These are phyloP conservation scores for Euwallacea similis DNA, from an alignment of 1,140 invertebrate genomes.

Conservation along the genomic window DNA sequence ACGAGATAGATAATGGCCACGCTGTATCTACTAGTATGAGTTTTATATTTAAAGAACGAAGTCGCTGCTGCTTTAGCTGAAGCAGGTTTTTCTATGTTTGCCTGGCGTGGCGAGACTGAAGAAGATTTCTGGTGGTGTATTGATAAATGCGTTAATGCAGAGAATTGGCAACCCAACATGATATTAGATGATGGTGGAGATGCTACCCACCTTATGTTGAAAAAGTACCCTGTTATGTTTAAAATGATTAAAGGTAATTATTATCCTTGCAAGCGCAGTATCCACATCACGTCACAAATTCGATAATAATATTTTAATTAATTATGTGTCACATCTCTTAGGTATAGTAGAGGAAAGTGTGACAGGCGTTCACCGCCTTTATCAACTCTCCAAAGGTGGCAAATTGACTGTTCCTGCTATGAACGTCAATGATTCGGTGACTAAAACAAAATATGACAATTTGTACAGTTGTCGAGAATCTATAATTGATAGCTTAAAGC, in stretches of 20 bases:
- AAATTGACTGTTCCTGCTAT: conserved; percentile 97
- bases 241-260: conserved; percentile 88
- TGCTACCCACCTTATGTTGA: conserved; percentile 94
- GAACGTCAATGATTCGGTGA: conserved; percentile 99
- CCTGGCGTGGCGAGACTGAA: conserved; percentile 94
- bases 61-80: conserved; percentile 95
- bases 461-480: conserved; percentile 90
- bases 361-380: conserved; percentile 94
- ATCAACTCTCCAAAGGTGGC: conserved; percentile 92
- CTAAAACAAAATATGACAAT: conserved; percentile 99
- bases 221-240: conserved; percentile 94
- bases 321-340: conserved; percentile 45
- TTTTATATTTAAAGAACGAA: conserved; percentile 71
- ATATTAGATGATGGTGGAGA: conserved; percentile 98
- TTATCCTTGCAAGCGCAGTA: neutral
- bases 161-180: conserved; percentile 98
- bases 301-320: neutral
- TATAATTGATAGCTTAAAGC: conserved; percentile 87
- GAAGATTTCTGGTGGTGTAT: conserved; percentile 99
- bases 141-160: conserved; percentile 88
- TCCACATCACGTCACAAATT: neutral
- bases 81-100: conserved; percentile 86
- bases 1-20: neutral
- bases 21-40: neutral
- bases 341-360: conserved; percentile 98